These are phyloP conservation scores for Notiomystis cincta DNA, from an alignment of 2,113 vertebrate genomes.

Conservation along the genomic window DNA sequence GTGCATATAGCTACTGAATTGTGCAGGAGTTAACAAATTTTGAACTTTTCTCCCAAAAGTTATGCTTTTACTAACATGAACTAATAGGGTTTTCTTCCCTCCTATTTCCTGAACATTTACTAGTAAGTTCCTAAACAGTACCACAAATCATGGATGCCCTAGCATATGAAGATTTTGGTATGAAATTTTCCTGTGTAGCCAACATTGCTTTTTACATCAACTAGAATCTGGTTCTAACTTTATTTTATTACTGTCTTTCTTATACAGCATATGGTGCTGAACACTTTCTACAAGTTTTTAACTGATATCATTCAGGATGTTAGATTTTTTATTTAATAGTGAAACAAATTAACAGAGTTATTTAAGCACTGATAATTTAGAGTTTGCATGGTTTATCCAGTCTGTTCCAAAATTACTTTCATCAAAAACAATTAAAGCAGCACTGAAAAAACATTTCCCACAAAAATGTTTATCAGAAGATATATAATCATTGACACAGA, in stretches of 20 bases:
- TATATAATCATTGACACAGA: background rate
- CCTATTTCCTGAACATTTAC: background rate
- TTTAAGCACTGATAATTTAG: background rate
- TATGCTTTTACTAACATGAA: background rate
- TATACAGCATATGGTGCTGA: background rate
- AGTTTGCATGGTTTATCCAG: background rate
- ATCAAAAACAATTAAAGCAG: background rate
- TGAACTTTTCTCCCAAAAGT: background rate
- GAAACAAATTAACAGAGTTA: background rate
- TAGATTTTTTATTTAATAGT: background rate
- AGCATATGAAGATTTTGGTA: background rate
- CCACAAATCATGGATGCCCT: background rate
- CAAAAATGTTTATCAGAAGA: background rate
- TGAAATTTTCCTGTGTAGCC: background rate
- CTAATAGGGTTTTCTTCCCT: background rate
- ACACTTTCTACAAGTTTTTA: background rate
- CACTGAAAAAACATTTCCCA: background rate
- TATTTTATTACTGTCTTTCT: background rate
- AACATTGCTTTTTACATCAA: background rate
- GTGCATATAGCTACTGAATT: background rate
- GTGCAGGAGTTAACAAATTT: background rate
- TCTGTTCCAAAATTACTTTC: background rate
- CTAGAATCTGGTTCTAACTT: background rate
- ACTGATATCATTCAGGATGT: background rate
- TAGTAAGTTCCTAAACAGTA: background rate